Base-by-base conservation (phyloP, 2,888 invertebrate genomes). In the Rhodophaea formosa region DNA sequence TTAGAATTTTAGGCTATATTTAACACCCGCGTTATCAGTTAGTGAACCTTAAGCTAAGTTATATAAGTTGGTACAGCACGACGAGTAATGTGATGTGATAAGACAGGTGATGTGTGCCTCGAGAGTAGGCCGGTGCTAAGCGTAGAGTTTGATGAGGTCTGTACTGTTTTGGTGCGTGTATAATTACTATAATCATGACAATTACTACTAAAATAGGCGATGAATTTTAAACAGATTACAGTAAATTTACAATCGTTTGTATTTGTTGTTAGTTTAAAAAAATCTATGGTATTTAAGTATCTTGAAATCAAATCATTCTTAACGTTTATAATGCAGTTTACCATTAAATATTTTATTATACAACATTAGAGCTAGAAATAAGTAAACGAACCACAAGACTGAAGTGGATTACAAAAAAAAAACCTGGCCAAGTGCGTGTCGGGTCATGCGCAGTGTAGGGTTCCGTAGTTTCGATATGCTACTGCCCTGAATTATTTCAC, bases 11-110 rank as follows among this genome's bases (percentile, higher is more conserved):
- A 51, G 17, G 51, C 35, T 35, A 15, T 16, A 46, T 46, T 10
- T 51, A 35, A 32, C n/a, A 46, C 30, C 51, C 16, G 7, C 30
- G 49, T 49, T 49, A 49, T 49, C 49, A 32, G 32, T 49, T 51
- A 35, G 17, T 16, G 12, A 51, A 35, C 16, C 10, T 7, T 51
- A 30, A 16, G 16, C 35, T 51, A 16, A 46, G 10, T 35, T 39
- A 12, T n/a, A 35, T 30, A 49, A 15, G 32, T 15, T 49, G 30
- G 15, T 32, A 2, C 15, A 29, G 23, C n/a, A 35, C 35, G 8
- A 35, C 10, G 8, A n/a, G n/a, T n/a, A n/a, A n/a, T 12, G 10
- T 35, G 10, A 35, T 39, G n/a, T n/a, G 39, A 39, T 39, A 39
- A 39, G 12, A 23, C 12, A 23, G 0, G 17, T 23, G 15, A 23